These are phyloP conservation scores for Drosophila arizonae DNA, from an alignment of 1,140 invertebrate genomes.

Conservation along the genomic window DNA sequence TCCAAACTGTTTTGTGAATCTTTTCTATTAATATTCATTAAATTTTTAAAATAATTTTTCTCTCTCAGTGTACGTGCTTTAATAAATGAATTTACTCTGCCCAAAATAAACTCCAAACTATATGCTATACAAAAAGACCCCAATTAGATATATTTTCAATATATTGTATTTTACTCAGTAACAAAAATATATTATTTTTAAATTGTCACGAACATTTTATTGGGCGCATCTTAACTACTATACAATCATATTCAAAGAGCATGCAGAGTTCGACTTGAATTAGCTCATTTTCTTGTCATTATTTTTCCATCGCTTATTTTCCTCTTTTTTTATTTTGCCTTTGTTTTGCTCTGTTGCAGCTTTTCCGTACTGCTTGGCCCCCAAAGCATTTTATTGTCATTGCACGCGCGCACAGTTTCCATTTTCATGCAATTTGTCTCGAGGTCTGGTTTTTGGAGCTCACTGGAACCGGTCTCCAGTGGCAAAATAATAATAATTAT, in stretches of 20 bases:
- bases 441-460: background rate
- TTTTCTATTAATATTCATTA: background rate
- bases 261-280: conserved; percentile 10
- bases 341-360: conserved; percentile 40
- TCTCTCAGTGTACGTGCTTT: background rate
- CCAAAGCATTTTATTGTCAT: conserved; percentile 41
- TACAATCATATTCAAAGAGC: background rate
- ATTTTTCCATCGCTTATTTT: conserved; percentile 1
- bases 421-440: conserved; percentile 50
- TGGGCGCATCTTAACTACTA: too few relatives aligned
- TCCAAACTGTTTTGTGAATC: background rate
- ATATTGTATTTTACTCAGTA: too few relatives aligned
- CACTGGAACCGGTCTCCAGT: background rate
- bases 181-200: too few relatives aligned
- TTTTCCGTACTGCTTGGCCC: conserved; percentile 40
- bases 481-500: conserved; percentile 8
- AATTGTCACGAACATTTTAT: too few relatives aligned
- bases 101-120: background rate
- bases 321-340: conserved; percentile 15
- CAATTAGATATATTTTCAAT: too few relatives aligned
- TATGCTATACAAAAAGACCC: too few relatives aligned
- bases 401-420: conserved; percentile 32
- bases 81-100: background rate
- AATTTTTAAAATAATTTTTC: background rate
- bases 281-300: background rate